These are phyloP conservation scores for Eurois occulta DNA, from an alignment of 2,888 invertebrate genomes.

Conservation along the genomic window DNA sequence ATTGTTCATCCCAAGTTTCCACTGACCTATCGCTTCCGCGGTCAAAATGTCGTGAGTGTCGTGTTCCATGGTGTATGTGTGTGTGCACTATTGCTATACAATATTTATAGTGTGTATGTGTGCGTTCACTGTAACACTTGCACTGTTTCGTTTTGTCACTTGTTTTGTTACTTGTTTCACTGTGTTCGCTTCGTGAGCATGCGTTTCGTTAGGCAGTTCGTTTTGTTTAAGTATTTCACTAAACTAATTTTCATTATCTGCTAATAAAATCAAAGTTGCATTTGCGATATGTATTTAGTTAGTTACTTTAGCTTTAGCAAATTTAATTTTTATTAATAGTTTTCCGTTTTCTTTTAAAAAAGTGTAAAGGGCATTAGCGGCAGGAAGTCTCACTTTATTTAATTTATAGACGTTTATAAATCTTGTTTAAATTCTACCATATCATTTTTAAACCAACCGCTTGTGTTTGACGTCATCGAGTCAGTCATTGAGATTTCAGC, in stretches of 20 bases:
- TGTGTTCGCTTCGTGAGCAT: slow-evolving; percentile 55
- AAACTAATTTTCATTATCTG: slow-evolving; percentile 54
- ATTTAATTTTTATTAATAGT: background rate
- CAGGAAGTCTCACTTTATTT: slow-evolving; percentile 2
- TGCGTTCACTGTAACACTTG: slow-evolving; percentile 64
- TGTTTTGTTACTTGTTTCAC: slow-evolving; percentile 48
- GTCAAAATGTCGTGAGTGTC: slow-evolving; percentile 82
- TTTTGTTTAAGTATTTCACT: slow-evolving; percentile 57
- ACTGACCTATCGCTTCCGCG: slow-evolving; percentile 88
- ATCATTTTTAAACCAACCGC: slow-evolving; percentile 10
- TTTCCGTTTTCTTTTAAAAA: background rate
- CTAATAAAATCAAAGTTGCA: background rate
- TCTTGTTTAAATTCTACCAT: background rate
- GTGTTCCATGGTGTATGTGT: slow-evolving; percentile 82
- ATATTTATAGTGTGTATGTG: slow-evolving; percentile 53
- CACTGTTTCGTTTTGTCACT: slow-evolving; percentile 57
- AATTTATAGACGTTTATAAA: slow-evolving; percentile 40
- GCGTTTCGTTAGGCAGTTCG: slow-evolving; percentile 60
- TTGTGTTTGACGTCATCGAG: slow-evolving; percentile 59
- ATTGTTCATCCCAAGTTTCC: slow-evolving; percentile 66
- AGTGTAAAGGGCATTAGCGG: background rate
- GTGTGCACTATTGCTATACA: slow-evolving; percentile 56
- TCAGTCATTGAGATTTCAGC: slow-evolving; percentile 28
- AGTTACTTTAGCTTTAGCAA: background rate
- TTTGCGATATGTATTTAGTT: background rate